These are phyloP conservation scores for Agonopterix subpropinquella DNA, from an alignment of 2,888 invertebrate genomes.

Conservation along the genomic window DNA sequence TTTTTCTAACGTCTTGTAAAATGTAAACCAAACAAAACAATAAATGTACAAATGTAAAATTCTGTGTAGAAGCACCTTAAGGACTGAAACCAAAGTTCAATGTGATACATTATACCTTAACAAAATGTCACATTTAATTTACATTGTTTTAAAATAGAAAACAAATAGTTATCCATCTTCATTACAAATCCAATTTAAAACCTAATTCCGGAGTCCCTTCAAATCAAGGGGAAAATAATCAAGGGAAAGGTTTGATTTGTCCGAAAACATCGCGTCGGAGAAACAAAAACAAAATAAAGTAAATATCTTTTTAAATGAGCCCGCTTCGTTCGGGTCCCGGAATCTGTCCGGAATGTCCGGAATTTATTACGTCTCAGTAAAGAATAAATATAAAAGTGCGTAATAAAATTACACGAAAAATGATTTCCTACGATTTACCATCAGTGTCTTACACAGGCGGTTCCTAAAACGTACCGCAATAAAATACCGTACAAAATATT, in stretches of 20 bases:
- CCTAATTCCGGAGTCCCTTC: neutral
- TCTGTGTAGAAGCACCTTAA: no score
- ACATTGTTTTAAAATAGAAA: neutral
- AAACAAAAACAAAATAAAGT: constrained; percentile 2
- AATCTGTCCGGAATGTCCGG: neutral
- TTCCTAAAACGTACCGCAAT: no score
- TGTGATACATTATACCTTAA: no score
- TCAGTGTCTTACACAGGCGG: neutral
- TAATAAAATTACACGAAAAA: constrained; percentile 1
- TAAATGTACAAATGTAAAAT: no score
- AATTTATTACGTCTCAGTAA: constrained; percentile 2
- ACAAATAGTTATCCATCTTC: neutral
- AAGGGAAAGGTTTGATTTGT: neutral
- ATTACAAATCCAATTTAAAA: constrained; percentile 1
- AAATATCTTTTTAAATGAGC: constrained; percentile 5
- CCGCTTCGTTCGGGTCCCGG: neutral
- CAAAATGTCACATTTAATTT: no score
- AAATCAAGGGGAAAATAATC: constrained; percentile 4
- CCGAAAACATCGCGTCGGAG: neutral
- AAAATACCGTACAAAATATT: no score
- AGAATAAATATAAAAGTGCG: neutral
- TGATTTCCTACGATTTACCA: neutral
- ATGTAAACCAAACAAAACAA: no score
- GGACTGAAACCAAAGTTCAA: no score
- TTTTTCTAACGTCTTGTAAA: no score